phyloP scores from a whole-genome alignment of 2,797 vertebrate species.

The Bradypodion ventrale region DNA sequence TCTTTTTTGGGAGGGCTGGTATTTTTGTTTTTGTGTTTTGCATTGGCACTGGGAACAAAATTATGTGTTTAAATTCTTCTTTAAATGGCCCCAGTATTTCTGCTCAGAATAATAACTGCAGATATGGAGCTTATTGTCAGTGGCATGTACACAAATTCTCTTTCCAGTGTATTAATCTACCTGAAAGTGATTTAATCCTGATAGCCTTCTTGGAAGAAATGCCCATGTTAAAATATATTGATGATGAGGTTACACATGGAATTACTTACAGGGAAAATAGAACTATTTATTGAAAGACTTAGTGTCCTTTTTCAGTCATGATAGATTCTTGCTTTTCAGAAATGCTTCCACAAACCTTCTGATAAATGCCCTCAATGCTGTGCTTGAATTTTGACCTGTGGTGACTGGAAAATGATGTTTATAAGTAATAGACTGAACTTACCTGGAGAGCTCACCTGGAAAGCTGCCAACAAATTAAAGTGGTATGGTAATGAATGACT shows the following conservation, averaged over 20 bases:
- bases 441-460: not conserved
- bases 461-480: not conserved
- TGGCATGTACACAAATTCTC: not conserved
- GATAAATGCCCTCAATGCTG: not conserved
- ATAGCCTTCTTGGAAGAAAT: not conserved
- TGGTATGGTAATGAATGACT: no score
- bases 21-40: constrained; percentile 11
- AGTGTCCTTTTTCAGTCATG: not conserved
- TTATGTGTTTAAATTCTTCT: not conserved
- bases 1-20: constrained; percentile 1
- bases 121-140: not conserved
- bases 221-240: not conserved
- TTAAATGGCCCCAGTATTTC: not conserved
- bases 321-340: no score
- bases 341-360: not conserved
- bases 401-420: not conserved
- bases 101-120: not conserved
- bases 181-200: not conserved
- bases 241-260: not conserved
- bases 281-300: not conserved
- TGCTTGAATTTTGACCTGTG: not conserved
- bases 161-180: not conserved
- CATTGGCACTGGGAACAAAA: constrained; percentile 34
- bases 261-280: not conserved
- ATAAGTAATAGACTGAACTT: not conserved